Evolutionary conservation across 2,797 vertebrate genomes (phyloP).

Genomic region (Enteromius thamalakanensis): DNA sequence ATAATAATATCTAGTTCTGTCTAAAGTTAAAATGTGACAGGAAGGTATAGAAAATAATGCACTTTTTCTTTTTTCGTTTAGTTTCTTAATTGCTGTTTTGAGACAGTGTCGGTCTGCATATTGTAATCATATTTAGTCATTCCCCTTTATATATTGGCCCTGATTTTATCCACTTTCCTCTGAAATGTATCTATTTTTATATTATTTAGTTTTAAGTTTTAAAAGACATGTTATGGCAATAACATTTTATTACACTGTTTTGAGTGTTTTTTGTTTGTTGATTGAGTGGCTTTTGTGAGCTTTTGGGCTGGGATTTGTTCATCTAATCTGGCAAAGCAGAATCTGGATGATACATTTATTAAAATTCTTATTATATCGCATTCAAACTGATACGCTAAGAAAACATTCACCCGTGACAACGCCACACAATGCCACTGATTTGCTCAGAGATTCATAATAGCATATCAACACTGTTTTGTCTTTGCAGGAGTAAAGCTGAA

Average conservation of each 20-base stretch:
- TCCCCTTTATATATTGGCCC: neutral
- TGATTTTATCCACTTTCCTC: neutral
- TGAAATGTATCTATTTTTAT: neutral
- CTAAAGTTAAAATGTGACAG: neutral
- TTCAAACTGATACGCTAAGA: neutral
- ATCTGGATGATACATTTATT: neutral
- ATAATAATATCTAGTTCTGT: neutral
- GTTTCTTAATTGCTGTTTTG: neutral
- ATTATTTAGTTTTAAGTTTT: neutral
- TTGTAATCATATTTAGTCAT: neutral
- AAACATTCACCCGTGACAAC: neutral
- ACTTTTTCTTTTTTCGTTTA: neutral
- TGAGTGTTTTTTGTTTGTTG: neutral
- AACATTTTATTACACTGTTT: neutral
- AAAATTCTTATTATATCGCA: neutral
- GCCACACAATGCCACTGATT: neutral
- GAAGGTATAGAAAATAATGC: neutral
- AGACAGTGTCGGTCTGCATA: neutral
- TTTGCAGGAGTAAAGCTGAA: slow-evolving; percentile 7
- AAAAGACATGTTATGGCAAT: neutral
- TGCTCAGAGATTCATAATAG: neutral
- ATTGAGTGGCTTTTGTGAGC: neutral
- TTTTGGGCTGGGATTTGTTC: neutral
- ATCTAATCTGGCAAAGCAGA: neutral
- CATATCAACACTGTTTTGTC: neutral